These are phyloP conservation scores for Euphydryas editha DNA, from an alignment of 2,888 invertebrate species.

Conservation along the genomic window DNA sequence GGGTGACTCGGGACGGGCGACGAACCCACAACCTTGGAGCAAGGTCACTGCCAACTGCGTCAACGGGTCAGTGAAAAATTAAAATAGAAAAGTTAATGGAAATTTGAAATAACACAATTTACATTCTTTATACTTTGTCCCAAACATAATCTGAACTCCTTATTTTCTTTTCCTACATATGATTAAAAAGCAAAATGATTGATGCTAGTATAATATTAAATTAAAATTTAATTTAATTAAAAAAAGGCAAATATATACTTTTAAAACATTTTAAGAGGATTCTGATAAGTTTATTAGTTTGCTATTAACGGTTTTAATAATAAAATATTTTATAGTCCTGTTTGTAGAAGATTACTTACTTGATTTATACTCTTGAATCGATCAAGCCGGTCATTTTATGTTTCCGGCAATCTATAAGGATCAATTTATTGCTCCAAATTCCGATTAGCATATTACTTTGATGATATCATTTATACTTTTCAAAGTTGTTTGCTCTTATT, in stretches of 20 bases:
- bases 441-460: background rate
- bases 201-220: background rate
- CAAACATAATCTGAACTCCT: too few relatives aligned
- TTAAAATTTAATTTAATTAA: slow-evolving; percentile 10
- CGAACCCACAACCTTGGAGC: too few relatives aligned
- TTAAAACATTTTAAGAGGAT: background rate
- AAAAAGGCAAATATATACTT: background rate
- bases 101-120: too few relatives aligned
- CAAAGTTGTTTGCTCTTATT: background rate
- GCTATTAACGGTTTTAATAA: slow-evolving; percentile 12
- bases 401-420: slow-evolving; percentile 10
- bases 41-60: too few relatives aligned
- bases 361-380: slow-evolving; percentile 14
- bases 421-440: slow-evolving; percentile 4
- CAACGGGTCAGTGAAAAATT: too few relatives aligned
- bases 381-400: slow-evolving; percentile 11
- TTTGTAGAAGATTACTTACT: background rate
- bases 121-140: too few relatives aligned
- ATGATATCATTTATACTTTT: background rate
- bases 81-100: too few relatives aligned
- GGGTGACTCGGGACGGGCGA: too few relatives aligned
- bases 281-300: background rate
- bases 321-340: slow-evolving; percentile 5
- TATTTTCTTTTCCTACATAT: too few relatives aligned
- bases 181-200: background rate